Evolutionary conservation across 2,113 vertebrate species (phyloP).

Genomic region (Ariopsis seemanni): DNA sequence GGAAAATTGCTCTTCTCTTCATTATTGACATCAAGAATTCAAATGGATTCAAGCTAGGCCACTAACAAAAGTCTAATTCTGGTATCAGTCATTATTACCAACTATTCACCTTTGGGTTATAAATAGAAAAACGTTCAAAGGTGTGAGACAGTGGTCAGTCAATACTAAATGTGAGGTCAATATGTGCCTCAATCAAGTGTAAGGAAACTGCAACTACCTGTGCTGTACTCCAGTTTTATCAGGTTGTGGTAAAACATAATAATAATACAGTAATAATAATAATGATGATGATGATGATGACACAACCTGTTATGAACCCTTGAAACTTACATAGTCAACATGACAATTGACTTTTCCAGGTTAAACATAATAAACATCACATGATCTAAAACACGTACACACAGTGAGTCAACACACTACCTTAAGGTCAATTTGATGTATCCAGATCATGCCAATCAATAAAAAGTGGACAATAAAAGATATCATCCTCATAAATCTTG

Average conservation of each 20-base stretch:
- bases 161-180: not conserved
- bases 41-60: not conserved
- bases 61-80: constrained; percentile 24
- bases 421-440: not conserved
- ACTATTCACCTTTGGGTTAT: constrained; percentile 35
- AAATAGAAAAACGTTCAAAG: not conserved
- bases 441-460: not conserved
- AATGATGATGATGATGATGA: not conserved
- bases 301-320: not conserved
- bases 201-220: not conserved
- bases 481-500: constrained; percentile 9
- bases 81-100: constrained; percentile 27
- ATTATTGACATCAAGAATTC: constrained; percentile 7
- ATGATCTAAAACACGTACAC: not conserved
- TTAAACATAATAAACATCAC: not conserved
- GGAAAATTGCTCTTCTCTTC: not conserved
- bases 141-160: not conserved
- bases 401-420: not conserved
- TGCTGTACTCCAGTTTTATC: not conserved
- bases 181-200: not conserved
- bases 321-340: not conserved
- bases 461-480: constrained; percentile 16
- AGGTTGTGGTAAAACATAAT: not conserved
- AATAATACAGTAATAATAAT: not conserved
- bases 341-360: not conserved